Percentiles rank a stretch among this genome's conserved stretches.
These are phyloP conservation scores for Myotis planiceps DNA, from an alignment of 2,797 vertebrate genomes.

Conservation along the genomic window DNA sequence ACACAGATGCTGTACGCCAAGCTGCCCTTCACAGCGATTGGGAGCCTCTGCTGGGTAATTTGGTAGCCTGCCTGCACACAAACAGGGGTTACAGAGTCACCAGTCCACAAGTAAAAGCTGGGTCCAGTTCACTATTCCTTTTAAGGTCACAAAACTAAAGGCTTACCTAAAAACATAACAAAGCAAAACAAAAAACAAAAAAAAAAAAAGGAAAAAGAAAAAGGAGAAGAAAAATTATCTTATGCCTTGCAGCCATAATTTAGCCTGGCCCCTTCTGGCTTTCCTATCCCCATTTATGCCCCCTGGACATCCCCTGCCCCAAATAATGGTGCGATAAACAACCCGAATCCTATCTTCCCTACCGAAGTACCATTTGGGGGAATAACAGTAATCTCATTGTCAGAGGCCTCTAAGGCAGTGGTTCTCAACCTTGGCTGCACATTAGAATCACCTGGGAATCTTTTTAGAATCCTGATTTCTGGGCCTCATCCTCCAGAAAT, in stretches of 20 bases:
- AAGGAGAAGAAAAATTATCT: neutral
- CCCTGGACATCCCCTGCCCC: neutral
- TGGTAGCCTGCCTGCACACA: conserved; percentile 95
- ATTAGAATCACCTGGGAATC: too few relatives aligned
- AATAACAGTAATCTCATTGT: conserved; percentile 81
- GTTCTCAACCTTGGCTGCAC: too few relatives aligned
- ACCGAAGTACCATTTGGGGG: conserved; percentile 65
- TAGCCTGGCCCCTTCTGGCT: conserved; percentile 28
- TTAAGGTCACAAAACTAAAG: neutral
- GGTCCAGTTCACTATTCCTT: neutral
- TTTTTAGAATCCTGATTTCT: too few relatives aligned
- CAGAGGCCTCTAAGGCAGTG: conserved; percentile 52
- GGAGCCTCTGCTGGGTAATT: conserved; percentile 96
- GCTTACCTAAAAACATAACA: neutral
- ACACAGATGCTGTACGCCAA: conserved; percentile 89
- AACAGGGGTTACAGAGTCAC: conserved; percentile 54
- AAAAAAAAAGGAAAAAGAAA: neutral
- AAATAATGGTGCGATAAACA: conserved; percentile 75
- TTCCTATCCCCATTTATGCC: neutral
- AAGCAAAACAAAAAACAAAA: neutral
- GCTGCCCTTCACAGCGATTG: conserved; percentile 93
- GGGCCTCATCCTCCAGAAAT: too few relatives aligned
- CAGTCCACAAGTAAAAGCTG: neutral
- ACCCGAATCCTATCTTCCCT: conserved; percentile 69
- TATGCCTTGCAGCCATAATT: neutral